Base-by-base conservation (phyloP, 2,113 vertebrate genomes). In the Struthidea cinerea region DNA sequence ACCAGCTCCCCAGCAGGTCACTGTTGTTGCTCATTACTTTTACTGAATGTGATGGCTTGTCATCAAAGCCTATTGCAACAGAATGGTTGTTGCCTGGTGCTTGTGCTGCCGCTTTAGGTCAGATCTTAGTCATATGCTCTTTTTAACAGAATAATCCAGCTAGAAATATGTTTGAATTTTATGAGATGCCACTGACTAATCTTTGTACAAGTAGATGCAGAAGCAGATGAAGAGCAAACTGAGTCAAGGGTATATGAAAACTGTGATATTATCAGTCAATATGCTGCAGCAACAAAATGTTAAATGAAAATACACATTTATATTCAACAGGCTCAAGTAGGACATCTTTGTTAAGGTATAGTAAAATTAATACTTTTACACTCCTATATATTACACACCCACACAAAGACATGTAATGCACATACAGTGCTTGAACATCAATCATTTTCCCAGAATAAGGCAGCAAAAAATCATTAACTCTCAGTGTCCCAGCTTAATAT, bases 401-500 rank as follows among this genome's bases (percentile, higher is more conserved):
- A 95, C 95, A 89, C 67, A 84, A 85, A 91, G 80, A 91, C 55
- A 85, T 79, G 83, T 90, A 94, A 91, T 65, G 68, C 50, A 77
- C 59, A 93, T 91, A 89, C 1, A 1, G 71, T 0, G 2, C 90
- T 95, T 90, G 71, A 89, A 95, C 96, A 96, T 94, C 92, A 94
- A 92, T 95, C 90, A 96, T 93, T 90, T 94, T 93, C 73, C 86
- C 80, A 96, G 74, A 96, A 93, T 95, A 96, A 96, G 94, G 68
- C 71, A 93, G 89, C 10, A 94, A 93, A 95, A 95, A 89, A 95
- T 91, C 71, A 95, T 95, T 90, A 95, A 96, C 89, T 96, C 76
- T 96, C 89, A 41, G 75, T 90, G 82, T 88, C 89, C 95, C 92
- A 80, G 53, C 42, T 88, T 96, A 97, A 97, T 95, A 78, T 83